A percentile compares a stretch with the other conserved stretches of the same genome.
Conservation (phyloP, 2,888 invertebrate species). For the Netelia inedita region DNA sequence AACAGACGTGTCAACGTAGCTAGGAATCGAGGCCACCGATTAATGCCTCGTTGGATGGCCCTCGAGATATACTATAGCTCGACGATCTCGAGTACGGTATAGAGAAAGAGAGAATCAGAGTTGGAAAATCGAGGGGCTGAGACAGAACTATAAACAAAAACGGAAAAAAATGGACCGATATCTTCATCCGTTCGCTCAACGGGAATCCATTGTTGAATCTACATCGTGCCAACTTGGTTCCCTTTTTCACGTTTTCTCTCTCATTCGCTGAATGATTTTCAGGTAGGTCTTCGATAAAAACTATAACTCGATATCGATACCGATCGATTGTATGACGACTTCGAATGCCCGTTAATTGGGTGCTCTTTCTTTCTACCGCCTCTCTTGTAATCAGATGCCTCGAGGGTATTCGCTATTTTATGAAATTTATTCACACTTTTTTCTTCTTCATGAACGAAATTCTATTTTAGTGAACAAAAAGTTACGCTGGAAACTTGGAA, state of each 20-base stretch:
- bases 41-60: slow-evolving; percentile 15
- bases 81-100: not conserved
- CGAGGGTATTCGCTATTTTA: slow-evolving; percentile 44
- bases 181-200: not conserved
- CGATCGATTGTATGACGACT: slow-evolving; percentile 27
- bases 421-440: not conserved
- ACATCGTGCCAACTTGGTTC: slow-evolving; percentile 23
- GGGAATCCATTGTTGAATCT: slow-evolving; percentile 48
- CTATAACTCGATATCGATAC: slow-evolving; percentile 44
- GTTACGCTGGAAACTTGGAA: no score
- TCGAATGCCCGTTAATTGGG: slow-evolving; percentile 37
- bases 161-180: not conserved
- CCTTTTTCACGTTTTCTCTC: not conserved
- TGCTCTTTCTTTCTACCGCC: slow-evolving; percentile 2
- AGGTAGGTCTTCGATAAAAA: slow-evolving; percentile 25
- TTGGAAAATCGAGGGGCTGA: not conserved
- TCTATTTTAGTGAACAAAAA: no score
- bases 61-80: not conserved
- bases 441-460: not conserved
- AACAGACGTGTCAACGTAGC: not conserved
- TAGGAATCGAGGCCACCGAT: not conserved
- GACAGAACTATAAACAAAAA: not conserved
- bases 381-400: slow-evolving; percentile 35
- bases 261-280: not conserved
- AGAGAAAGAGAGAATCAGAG: not conserved